Base-by-base conservation (phyloP, 2,797 vertebrate species). In the Dendrocincla tyrannina region DNA sequence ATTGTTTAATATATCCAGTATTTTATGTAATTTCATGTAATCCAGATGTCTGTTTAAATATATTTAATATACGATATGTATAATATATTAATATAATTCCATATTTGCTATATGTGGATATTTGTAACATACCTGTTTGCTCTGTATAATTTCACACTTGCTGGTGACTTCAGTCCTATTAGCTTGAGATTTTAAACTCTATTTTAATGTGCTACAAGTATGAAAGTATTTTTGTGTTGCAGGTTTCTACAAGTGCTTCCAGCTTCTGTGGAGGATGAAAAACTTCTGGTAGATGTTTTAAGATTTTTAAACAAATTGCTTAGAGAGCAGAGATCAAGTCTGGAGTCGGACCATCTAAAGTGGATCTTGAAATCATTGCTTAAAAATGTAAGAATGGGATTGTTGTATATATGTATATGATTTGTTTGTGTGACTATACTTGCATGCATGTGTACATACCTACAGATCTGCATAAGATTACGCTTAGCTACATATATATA, bases 181-280 rank as follows among this genome's bases (percentile, higher is more conserved):
- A 93, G 33, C 2, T 17, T 67, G 55, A 44, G 32, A 55, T 78
- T 37, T 64, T 83, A 39, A 78, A 53, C 20, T 53, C 6, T 78
- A 5, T 88, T 72, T 74, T 70, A n/a, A 76, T 28, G 30, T 32
- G 2, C 33, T 80, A 22, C 28, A 74, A 23, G 6, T 84, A 24
- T 25, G 35, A 66, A 60, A 85, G 25, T 49, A 18, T 81, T 89
- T 50, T 92, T 97, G 35, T 69, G 10, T 85, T 87, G 8, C 33
- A 99, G 99, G 97, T 99, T 99, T 98, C 97, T 99, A 63, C 99
- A 98, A 96, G 99, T 99, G 82, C 98, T 98, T 96, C 99, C 99
- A 91, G 98, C 99, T 72, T 98, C 98, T 94, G 91, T 89, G 19
- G 98, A 99, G 91, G 99, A 99, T 96, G 99, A 99, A 97, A 99